Evolutionary conservation across 2,888 invertebrate genomes (phyloP), one percentile per base, ranked within the genome.

Genomic region (Acanthosepion esculentum): DNA sequence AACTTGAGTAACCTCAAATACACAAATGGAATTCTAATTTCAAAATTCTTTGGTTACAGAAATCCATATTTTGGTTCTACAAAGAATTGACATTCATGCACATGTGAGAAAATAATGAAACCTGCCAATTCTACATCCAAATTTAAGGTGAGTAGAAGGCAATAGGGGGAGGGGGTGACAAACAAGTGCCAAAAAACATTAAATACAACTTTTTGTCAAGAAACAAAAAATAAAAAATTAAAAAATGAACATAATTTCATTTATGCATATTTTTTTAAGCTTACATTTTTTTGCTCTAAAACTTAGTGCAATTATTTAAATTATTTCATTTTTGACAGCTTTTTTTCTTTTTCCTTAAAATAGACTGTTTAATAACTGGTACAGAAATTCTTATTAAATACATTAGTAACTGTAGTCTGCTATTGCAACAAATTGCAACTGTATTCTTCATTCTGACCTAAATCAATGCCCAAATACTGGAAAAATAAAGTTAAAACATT

Each of bases 71-170:
- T 33, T 78, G 78, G 78, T 33, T 78, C 78, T 78, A 78, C 78
- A n/a, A n/a, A 78, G 78, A 78, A 78, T 78, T 78, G 78, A 78
- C 78, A 78, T 78, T 78, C 78, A 78, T 78, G 78, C 78, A 78
- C 78, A 78, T 78, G n/a, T 78, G 78, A 78, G n/a, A 78, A 78
- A 78, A 78, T 15, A 15, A 33, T 78, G 8, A n/a, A 78, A 78
- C 78, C 78, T 78, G 78, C 78, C 78, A 33, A n/a, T n/a, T 78
- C 78, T n/a, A 78, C 78, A 4, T n/a, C 78, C 78, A 78, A n/a
- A 78, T n/a, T 59, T 59, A 78, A 33, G 78, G 78, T 33, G 15
- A n/a, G 78, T 78, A 78, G 78, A 78, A 78, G 78, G 78, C 78
- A n/a, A 33, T 78, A 15, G n/a, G 26, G 29, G 26, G 64, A 64